phyloP scores from a whole-genome alignment of 2,797 vertebrate genomes.

The Hemitrygon akajei region DNA sequence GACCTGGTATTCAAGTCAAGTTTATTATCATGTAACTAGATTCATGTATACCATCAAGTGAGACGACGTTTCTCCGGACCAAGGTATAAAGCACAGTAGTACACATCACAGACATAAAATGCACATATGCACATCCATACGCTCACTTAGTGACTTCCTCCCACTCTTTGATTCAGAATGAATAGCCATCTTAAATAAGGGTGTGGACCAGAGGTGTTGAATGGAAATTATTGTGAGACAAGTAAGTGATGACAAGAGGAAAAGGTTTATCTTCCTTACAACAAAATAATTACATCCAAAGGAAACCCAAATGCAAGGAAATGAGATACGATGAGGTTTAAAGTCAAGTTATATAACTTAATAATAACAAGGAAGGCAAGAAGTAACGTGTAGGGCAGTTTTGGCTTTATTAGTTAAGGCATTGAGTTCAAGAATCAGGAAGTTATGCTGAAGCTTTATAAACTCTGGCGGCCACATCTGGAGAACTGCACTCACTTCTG shows the following conservation, averaged over 20 bases:
- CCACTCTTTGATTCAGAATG: not conserved
- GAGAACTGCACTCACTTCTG: too few species aligned
- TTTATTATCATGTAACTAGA: too few species aligned
- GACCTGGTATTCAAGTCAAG: not conserved
- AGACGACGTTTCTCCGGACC: too few species aligned
- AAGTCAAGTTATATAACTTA: not conserved
- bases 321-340: not conserved
- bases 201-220: not conserved
- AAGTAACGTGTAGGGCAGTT: not conserved
- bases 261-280: not conserved
- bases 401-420: too few species aligned
- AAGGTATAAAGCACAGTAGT: too few species aligned
- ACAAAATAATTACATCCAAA: not conserved
- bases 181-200: not conserved
- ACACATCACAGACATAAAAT: too few species aligned
- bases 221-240: not conserved
- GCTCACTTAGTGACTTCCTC: not conserved
- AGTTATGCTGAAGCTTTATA: too few species aligned
- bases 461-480: too few species aligned
- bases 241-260: not conserved
- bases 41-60: too few species aligned
- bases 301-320: not conserved
- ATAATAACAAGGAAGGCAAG: not conserved
- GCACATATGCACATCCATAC: not conserved
- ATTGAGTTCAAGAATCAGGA: too few species aligned